phyloP scores from a whole-genome alignment of 2,113 vertebrate species.

The Geothlypis trichas region DNA sequence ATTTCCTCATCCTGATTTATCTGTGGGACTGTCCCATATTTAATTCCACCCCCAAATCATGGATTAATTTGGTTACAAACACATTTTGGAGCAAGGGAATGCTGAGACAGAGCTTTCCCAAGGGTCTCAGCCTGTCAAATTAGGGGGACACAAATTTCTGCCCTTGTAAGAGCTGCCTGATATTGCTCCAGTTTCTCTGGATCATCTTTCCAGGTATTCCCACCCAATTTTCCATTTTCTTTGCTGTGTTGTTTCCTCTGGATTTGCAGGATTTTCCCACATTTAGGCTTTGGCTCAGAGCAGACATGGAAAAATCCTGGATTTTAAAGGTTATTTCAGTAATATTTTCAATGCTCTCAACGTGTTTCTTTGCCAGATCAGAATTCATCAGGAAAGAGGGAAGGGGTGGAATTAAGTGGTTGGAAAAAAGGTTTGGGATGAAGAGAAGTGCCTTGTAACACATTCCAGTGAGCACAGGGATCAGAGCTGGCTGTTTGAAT shows the following conservation, averaged over 20 bases:
- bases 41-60: neutral
- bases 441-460: neutral
- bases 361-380: neutral
- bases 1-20: neutral
- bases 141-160: neutral
- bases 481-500: neutral
- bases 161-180: neutral
- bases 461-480: neutral
- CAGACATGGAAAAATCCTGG: neutral
- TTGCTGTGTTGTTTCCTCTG: neutral
- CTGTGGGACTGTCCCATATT: neutral
- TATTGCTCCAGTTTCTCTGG: neutral
- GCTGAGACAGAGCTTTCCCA: neutral
- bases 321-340: neutral
- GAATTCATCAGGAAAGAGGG: neutral
- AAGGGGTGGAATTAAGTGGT: neutral
- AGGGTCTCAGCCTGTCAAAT: neutral
- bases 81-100: neutral
- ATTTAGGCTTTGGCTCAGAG: neutral
- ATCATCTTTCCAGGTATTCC: neutral
- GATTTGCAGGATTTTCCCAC: neutral
- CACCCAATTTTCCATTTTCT: neutral
- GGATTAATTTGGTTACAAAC: neutral
- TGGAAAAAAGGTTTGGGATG: neutral
- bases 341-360: neutral